Evolutionary conservation across 2,888 invertebrate genomes (phyloP).

Genomic region (Volucella bombylans): DNA sequence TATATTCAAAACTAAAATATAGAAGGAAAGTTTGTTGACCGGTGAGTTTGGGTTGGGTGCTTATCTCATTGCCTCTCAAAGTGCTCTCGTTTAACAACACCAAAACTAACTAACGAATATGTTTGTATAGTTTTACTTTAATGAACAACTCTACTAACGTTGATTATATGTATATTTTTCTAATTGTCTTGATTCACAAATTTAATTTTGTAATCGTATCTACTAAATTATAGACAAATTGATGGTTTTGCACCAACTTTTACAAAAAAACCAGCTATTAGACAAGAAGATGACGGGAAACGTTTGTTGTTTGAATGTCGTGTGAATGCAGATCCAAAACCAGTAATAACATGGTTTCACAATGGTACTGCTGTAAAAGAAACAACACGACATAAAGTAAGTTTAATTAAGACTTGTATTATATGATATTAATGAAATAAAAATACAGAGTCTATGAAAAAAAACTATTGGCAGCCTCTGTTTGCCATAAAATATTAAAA

Average conservation of each 20-base stretch:
- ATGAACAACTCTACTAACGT: not conserved
- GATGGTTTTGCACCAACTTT: constrained; percentile 98
- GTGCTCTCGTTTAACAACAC: not conserved
- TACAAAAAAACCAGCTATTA: constrained; percentile 97
- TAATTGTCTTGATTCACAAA: too few species aligned
- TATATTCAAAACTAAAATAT: constrained; percentile 28
- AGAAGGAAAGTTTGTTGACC: constrained; percentile 66
- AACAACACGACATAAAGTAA: constrained; percentile 93
- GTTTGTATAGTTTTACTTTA: not conserved
- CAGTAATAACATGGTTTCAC: constrained; percentile 94
- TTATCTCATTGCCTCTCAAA: not conserved
- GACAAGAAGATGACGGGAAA: constrained; percentile 98
- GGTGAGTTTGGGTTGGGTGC: constrained; percentile 46
- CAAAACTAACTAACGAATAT: not conserved
- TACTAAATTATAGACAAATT: constrained; percentile 90
- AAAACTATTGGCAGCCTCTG: constrained; percentile 37
- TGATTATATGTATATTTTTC: not conserved
- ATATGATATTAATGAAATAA: constrained; percentile 2
- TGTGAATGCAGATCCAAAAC: constrained; percentile 95
- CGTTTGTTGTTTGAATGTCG: constrained; percentile 96
- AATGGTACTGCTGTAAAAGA: constrained; percentile 91
- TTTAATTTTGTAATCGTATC: not conserved
- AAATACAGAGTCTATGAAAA: constrained; percentile 26
- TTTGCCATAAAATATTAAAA: constrained; percentile 7
- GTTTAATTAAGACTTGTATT: constrained; percentile 5